These are phyloP conservation scores for Dendrocopos noguchii DNA, from an alignment of 2,113 vertebrate species.

Conservation along the genomic window DNA sequence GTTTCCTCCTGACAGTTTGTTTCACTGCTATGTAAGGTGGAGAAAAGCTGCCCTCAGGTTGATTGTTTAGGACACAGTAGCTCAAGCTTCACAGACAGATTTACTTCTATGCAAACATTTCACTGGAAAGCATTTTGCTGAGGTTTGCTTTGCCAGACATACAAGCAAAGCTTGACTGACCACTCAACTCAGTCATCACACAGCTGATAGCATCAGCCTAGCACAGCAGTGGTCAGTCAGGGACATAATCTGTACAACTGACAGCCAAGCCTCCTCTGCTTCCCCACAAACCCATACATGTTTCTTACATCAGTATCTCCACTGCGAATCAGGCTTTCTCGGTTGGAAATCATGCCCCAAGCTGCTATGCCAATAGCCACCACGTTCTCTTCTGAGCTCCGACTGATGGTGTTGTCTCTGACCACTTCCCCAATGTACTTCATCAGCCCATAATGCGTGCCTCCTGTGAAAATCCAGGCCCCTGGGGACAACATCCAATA, in stretches of 20 bases:
- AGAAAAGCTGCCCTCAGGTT: not conserved
- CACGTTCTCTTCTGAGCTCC: slow-evolving; percentile 80
- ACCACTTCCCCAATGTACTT: slow-evolving; percentile 83
- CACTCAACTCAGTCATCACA: not conserved
- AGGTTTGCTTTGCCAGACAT: not conserved
- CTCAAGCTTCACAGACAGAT: not conserved
- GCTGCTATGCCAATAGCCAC: slow-evolving; percentile 80
- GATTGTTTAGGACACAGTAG: not conserved
- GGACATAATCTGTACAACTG: not conserved
- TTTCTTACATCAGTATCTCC: slow-evolving; percentile 45
- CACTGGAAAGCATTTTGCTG: not conserved
- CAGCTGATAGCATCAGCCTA: not conserved
- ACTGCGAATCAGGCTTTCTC: slow-evolving; percentile 70
- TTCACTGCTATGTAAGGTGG: not conserved
- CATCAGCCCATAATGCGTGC: slow-evolving; percentile 83
- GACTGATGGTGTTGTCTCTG: slow-evolving; percentile 83
- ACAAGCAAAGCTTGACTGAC: not conserved
- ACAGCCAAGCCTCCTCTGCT: not conserved
- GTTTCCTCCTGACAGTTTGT: fast-evolving
- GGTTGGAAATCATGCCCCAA: slow-evolving; percentile 85
- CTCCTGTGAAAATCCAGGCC: slow-evolving; percentile 83
- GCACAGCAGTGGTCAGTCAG: not conserved
- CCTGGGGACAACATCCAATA: slow-evolving; percentile 44
- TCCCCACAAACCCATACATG: fast-evolving
- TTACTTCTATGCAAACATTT: not conserved